These are phyloP conservation scores for Pteropus rufus DNA, from an alignment of 2,797 vertebrate species.

Conservation along the genomic window DNA sequence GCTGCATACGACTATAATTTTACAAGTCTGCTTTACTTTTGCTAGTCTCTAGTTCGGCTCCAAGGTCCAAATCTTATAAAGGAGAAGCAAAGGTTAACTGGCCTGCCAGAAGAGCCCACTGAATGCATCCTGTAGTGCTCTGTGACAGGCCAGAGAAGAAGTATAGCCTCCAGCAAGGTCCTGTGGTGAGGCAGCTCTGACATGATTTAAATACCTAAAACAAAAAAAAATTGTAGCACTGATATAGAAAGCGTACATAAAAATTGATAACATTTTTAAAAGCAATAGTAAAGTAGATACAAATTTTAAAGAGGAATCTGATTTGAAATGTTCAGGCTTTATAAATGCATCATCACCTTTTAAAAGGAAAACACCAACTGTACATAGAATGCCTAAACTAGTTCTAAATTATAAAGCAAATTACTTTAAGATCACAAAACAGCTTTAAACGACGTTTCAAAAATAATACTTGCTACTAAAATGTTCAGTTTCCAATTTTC, in stretches of 20 bases:
- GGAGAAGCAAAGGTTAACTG: slow-evolving; percentile 67
- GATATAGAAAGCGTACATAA: neutral
- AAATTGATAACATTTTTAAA: slow-evolving; percentile 23
- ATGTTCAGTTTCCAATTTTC: neutral
- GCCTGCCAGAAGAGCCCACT: slow-evolving; percentile 92
- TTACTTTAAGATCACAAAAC: neutral
- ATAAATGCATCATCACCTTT: slow-evolving; percentile 18
- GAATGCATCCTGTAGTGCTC: slow-evolving; percentile 97
- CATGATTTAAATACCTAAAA: slow-evolving; percentile 95
- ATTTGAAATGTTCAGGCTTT: slow-evolving; percentile 15
- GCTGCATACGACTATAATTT: slow-evolving; percentile 69
- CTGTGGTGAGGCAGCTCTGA: slow-evolving; percentile 91
- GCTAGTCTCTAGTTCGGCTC: neutral
- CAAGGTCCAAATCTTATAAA: slow-evolving; percentile 47
- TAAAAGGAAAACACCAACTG: slow-evolving; percentile 28
- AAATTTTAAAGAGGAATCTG: slow-evolving; percentile 35
- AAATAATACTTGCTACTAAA: slow-evolving; percentile 30
- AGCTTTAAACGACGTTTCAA: slow-evolving; percentile 28
- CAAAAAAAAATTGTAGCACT: slow-evolving; percentile 40
- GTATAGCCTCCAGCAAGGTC: slow-evolving; percentile 96
- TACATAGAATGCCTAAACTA: neutral
- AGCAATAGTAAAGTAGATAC: neutral
- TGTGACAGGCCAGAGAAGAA: slow-evolving; percentile 94
- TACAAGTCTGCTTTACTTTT: slow-evolving; percentile 60
- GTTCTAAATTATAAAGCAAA: neutral